A percentile compares a stretch with the other conserved stretches of the same genome.
phyloP scores from a whole-genome alignment of 1,140 invertebrate genomes.

The Oscheius sp. region DNA sequence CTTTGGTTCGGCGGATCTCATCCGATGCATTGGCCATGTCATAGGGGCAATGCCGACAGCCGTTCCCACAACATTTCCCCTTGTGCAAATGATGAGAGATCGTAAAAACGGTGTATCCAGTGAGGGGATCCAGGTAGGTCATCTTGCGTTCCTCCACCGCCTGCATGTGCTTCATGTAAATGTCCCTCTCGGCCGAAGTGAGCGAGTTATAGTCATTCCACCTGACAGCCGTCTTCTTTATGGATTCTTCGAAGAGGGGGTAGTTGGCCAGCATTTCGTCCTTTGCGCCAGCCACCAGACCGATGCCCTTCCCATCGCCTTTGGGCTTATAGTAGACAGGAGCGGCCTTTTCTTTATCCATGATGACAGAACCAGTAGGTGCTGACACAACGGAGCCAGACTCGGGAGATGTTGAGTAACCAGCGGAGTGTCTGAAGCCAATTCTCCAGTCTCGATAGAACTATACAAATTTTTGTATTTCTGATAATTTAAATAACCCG shows the following conservation, averaged over 20 bases:
- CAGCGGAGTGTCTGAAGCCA: too few relatives aligned
- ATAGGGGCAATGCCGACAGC: constrained; percentile 59
- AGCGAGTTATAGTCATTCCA: constrained; percentile 47
- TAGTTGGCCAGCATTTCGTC: constrained; percentile 53
- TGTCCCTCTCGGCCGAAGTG: constrained; percentile 47
- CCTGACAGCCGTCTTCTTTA: constrained; percentile 47
- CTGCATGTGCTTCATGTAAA: constrained; percentile 46
- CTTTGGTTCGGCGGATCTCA: constrained; percentile 33
- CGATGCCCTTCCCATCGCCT: constrained; percentile 28
- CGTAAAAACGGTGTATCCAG: constrained; percentile 43
- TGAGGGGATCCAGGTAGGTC: constrained; percentile 43
- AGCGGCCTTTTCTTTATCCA: constrained; percentile 26
- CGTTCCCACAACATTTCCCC: constrained; percentile 56
- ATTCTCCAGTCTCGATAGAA: too few relatives aligned
- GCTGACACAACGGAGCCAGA: background rate
- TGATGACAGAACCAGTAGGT: background rate
- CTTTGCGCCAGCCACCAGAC: constrained; percentile 33
- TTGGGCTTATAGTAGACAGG: constrained; percentile 39
- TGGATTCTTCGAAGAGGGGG: constrained; percentile 52
- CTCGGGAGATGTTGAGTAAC: too few relatives aligned
- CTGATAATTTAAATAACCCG: too few relatives aligned
- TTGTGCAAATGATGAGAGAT: constrained; percentile 49
- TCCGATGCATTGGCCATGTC: constrained; percentile 48
- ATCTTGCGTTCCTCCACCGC: constrained; percentile 48
- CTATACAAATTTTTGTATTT: too few relatives aligned